Conservation (phyloP, 2,113 vertebrate species). For the Bombycilla garrulus region DNA sequence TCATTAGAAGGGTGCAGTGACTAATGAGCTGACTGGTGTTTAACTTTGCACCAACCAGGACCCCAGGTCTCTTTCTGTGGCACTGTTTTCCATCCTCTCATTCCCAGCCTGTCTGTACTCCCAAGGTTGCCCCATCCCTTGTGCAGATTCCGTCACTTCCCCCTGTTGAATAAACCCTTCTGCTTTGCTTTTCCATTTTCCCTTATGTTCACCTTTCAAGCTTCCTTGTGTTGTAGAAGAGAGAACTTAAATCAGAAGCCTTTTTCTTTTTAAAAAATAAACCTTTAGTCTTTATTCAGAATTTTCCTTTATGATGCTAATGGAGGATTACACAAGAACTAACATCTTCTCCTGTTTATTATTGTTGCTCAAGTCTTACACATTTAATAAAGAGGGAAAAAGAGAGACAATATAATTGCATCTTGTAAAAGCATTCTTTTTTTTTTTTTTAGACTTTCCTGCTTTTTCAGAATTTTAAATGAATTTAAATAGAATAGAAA, state of each 20-base stretch:
- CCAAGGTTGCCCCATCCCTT: not conserved
- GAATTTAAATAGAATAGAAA: not conserved
- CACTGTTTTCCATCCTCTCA: not conserved
- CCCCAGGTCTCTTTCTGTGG: not conserved
- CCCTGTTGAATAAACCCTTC: not conserved
- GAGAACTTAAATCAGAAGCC: not conserved
- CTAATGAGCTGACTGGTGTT: not conserved
- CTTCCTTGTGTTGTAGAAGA: not conserved
- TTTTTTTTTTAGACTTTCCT: not conserved
- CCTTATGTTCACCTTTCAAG: not conserved
- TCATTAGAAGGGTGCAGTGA: not conserved
- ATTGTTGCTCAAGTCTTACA: slow-evolving; percentile 5
- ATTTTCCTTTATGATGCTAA: slow-evolving; percentile 25
- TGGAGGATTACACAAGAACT: not conserved
- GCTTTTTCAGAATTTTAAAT: not conserved
- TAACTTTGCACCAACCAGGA: not conserved
- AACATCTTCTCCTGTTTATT: slow-evolving; percentile 39
- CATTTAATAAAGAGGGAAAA: not conserved
- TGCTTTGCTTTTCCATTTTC: not conserved
- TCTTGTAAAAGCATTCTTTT: not conserved
- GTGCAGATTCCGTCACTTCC: not conserved
- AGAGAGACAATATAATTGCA: slow-evolving; percentile 21
- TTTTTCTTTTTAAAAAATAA: not conserved
- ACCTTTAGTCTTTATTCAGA: not conserved
- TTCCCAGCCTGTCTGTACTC: not conserved